Evolutionary conservation across 2,888 invertebrate genomes (phyloP).

Genomic region (Drosophila borborema): DNA sequence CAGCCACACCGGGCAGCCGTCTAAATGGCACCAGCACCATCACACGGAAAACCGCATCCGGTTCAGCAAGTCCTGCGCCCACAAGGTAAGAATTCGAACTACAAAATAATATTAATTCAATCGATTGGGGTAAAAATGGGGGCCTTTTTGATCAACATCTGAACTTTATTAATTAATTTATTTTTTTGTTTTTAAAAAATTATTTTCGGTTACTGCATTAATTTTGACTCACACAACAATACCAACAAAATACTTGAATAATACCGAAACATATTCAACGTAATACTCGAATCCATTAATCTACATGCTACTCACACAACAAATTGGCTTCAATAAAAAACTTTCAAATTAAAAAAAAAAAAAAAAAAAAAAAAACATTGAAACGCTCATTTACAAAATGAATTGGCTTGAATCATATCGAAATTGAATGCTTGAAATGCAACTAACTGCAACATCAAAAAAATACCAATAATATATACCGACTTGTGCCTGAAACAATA

Average conservation of each 20-base stretch:
- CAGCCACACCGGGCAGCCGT: slow-evolving; percentile 85
- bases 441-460: slow-evolving; percentile 67
- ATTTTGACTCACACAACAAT: slow-evolving; percentile 66
- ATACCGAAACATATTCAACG: slow-evolving; percentile 30
- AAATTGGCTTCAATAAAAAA: slow-evolving; percentile 31
- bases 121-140: slow-evolving; percentile 11
- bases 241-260: slow-evolving; percentile 15
- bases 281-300: slow-evolving; percentile 29
- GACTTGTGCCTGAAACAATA: slow-evolving; percentile 62
- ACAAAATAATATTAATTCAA: neutral
- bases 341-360: slow-evolving; percentile 4
- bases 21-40: slow-evolving; percentile 87
- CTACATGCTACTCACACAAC: slow-evolving; percentile 36
- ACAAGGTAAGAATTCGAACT: slow-evolving; percentile 87
- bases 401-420: slow-evolving; percentile 60
- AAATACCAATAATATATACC: slow-evolving; percentile 32
- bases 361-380: slow-evolving; percentile 36
- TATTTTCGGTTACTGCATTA: slow-evolving; percentile 76
- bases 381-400: slow-evolving; percentile 54
- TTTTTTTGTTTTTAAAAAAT: slow-evolving; percentile 66
- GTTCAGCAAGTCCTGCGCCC: slow-evolving; percentile 91
- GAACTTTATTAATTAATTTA: slow-evolving; percentile 62
- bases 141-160: slow-evolving; percentile 7
- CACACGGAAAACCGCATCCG: slow-evolving; percentile 90
- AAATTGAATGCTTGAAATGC: slow-evolving; percentile 63